phyloP scores from a whole-genome alignment of 1,140 invertebrate species.

The Limonius californicus region DNA sequence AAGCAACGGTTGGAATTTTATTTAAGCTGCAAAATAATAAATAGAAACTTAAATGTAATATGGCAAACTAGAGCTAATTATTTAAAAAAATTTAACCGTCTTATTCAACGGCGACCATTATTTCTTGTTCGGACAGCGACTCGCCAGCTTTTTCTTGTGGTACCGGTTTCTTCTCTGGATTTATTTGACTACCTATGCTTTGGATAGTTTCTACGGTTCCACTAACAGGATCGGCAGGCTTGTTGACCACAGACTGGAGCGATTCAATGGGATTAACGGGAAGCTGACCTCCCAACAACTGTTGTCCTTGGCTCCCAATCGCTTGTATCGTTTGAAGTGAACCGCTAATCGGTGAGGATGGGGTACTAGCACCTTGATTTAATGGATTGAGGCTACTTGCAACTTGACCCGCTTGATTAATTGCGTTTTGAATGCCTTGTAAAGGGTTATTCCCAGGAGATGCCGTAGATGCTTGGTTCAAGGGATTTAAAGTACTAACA shows the following conservation, averaged over 20 bases:
- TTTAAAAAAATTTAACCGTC: no score
- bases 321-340: not conserved
- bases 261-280: not conserved
- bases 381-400: constrained; percentile 14
- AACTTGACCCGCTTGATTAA: constrained; percentile 11
- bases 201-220: no score
- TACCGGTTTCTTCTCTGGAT: no score
- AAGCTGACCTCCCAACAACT: not conserved
- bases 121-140: no score
- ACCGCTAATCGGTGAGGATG: not conserved
- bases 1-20: no score
- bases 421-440: constrained; percentile 14
- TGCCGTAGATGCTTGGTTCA: not conserved
- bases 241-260: not conserved
- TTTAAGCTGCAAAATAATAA: no score
- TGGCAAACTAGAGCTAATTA: no score
- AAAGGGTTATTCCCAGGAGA: not conserved
- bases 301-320: not conserved
- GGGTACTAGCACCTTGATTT: not conserved
- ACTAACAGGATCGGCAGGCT: not conserved
- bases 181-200: not conserved
- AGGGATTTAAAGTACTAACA: not conserved
- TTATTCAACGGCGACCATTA: no score
- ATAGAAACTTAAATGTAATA: no score
- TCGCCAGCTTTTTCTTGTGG: no score